Evolutionary conservation across 2,797 vertebrate species (phyloP), one percentile per base, ranked within the genome.

Genomic region (Enteromius fasciolatus): DNA sequence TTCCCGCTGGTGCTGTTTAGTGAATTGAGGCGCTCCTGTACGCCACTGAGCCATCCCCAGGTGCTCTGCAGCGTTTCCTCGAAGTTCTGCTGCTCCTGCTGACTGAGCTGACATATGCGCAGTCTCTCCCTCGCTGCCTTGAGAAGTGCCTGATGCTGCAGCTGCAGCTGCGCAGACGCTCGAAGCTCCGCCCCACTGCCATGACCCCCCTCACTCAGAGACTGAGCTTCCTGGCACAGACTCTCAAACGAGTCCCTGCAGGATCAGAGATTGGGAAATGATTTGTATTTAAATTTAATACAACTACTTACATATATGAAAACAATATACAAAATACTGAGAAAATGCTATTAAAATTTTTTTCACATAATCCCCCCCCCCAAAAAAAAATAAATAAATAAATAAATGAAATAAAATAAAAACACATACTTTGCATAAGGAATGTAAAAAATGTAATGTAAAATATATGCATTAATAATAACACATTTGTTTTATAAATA

Each of bases 81-180:
- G 85, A 99, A 96, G 83, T 93, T 95, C 77, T 97, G 96, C n/a
- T 98, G 97, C 87, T 99, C 97, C 90, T 98, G 97, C 50, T 98
- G 92, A 82, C 96, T 96, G 86, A 96, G 90, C 88, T 98, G 97
- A 86, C 96, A 96, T 81, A 92, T 88, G 48, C 93, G 93, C 28
- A 98, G 93, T 44, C 92, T 94, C 70, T 97, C 97, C 84, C 95
- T 95, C 73, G 95, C 94, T 10, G 81, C 91, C 87, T 95, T 94
- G 84, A 97, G 91, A 63, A 99, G 86, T 14, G 93, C 92, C 93
- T 99, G 98, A 78, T 99, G 96, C 87, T 88, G 94, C 1, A 95
- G 92, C 87, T 97, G 95, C 82, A 98, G 93, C 72, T 97, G 97
- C 70, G 96, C 95, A 2, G 96, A 94, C 63, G 95, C 92, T 41